Conservation (phyloP, 2,888 invertebrate species). For the Griposia aprilina region DNA sequence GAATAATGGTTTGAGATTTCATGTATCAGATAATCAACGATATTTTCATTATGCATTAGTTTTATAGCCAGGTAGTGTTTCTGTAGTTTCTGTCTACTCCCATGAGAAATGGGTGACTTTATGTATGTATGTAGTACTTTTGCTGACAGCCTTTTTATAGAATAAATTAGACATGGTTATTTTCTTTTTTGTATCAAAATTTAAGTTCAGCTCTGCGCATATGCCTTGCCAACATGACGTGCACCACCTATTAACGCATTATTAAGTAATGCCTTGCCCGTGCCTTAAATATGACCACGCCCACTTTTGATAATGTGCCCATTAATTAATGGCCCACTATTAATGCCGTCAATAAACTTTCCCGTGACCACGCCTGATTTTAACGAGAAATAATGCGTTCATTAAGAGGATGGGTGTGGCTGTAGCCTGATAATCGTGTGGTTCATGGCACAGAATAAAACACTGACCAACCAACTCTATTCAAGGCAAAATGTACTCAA, state of each 20-base stretch:
- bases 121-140: not conserved
- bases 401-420: constrained; percentile 33
- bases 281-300: constrained; percentile 19
- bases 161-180: not conserved
- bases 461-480: not conserved
- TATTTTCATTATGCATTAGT: no score
- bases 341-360: constrained; percentile 38
- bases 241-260: not conserved
- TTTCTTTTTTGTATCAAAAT: not conserved
- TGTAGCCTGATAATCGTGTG: not conserved
- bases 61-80: no score
- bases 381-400: constrained; percentile 43
- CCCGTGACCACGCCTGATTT: constrained; percentile 35
- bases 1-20: not conserved
- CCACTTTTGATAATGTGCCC: constrained; percentile 19
- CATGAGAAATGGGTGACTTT: no score
- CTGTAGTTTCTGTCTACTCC: no score
- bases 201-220: not conserved
- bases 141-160: not conserved
- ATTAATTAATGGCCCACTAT: constrained; percentile 31
- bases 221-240: not conserved
- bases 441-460: not conserved
- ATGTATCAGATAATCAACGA: not conserved
- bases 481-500: not conserved
- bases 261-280: not conserved